Conservation (phyloP, 2,113 vertebrate genomes). For the Carassius gibelio region DNA sequence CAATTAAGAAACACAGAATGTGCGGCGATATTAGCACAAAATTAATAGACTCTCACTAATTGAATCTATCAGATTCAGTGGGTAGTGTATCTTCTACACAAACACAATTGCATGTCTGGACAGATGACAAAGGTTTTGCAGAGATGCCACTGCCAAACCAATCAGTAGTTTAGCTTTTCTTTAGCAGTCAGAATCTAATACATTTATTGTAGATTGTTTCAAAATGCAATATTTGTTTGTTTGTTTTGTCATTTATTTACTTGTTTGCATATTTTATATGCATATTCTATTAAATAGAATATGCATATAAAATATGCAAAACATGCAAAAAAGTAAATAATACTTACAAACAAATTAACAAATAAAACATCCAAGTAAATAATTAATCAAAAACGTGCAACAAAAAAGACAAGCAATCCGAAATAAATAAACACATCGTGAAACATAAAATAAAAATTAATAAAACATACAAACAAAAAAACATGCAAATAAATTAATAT, state of each 20-base stretch:
- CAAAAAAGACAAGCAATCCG: background rate
- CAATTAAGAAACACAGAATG: slow-evolving; percentile 65
- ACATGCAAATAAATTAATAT: background rate
- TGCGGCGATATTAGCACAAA: slow-evolving; percentile 65
- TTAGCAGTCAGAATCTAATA: background rate
- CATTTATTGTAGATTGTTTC: background rate
- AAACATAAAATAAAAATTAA: background rate
- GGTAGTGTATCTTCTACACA: slow-evolving; percentile 44
- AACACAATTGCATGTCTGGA: slow-evolving; percentile 46
- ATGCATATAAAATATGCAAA: no score
- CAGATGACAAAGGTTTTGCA: slow-evolving; percentile 12
- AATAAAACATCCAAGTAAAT: no score
- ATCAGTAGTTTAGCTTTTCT: background rate
- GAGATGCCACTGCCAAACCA: background rate
- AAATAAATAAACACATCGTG: background rate
- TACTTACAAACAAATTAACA: background rate
- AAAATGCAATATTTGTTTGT: no score
- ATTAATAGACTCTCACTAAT: slow-evolving; percentile 66
- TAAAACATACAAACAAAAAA: background rate
- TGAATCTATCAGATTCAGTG: slow-evolving; percentile 66
- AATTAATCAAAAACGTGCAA: no score
- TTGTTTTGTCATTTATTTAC: no score
- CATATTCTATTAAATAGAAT: no score
- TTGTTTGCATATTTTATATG: no score
- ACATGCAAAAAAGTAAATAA: background rate